Evolutionary conservation across 2,797 vertebrate species (phyloP).

Genomic region (Malacoctenus gilli): DNA sequence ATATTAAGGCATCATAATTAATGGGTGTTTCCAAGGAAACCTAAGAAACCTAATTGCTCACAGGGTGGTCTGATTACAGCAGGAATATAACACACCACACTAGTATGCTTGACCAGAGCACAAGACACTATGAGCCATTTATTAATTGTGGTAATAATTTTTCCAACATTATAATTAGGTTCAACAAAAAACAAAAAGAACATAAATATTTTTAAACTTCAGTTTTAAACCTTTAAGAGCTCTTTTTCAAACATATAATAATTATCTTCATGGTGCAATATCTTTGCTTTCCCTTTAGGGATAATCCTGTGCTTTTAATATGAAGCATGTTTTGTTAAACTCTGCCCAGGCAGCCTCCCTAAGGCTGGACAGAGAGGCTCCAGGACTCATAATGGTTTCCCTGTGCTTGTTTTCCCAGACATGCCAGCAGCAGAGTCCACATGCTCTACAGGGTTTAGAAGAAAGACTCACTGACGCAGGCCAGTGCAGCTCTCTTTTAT

Average conservation of each 20-base stretch:
- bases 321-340: too few species aligned
- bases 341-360: constrained; percentile 44
- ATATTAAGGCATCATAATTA: constrained; percentile 71
- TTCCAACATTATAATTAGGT: constrained; percentile 20
- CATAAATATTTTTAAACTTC: too few species aligned
- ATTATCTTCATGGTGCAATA: too few species aligned
- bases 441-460: constrained; percentile 48
- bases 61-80: constrained; percentile 62
- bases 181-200: too few species aligned
- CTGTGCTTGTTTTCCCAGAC: constrained; percentile 49
- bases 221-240: too few species aligned
- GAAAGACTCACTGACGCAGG: constrained; percentile 51
- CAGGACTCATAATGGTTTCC: constrained; percentile 66
- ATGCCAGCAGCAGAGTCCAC: constrained; percentile 38
- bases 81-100: constrained; percentile 19
- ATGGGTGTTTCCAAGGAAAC: constrained; percentile 70
- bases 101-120: constrained; percentile 48
- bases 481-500: constrained; percentile 39
- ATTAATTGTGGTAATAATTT: constrained; percentile 17
- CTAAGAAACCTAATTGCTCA: constrained; percentile 66
- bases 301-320: too few species aligned
- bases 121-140: constrained; percentile 19
- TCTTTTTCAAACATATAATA: too few species aligned
- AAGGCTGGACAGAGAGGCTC: constrained; percentile 55
- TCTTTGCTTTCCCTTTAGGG: too few species aligned